Evolutionary conservation across 2,113 vertebrate species (phyloP), one percentile per base, ranked within the genome.

Genomic region (Corapipo altera): DNA sequence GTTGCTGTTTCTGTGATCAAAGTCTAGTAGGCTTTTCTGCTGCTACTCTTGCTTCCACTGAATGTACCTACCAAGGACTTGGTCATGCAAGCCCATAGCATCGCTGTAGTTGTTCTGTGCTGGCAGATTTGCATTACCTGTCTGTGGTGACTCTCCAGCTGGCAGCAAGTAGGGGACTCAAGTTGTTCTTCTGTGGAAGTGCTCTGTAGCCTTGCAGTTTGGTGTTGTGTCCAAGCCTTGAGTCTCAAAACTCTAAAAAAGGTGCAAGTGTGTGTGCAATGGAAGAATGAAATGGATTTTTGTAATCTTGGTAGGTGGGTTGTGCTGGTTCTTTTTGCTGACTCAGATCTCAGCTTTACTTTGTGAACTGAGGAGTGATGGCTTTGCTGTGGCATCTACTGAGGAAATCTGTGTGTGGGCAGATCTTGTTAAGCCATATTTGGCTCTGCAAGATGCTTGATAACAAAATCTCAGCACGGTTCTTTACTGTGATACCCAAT

Each of bases 191-290:
- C 30, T 4, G 1, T 81, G 55, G 61, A 59, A 51, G 9, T 32
- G 27, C 43, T 86, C 32, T 30, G 30, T 57, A 46, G 81, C 55
- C 30, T 54, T 66, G 27, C 0, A 1, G 35, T 70, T 69, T 39
- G 49, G 11, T 80, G 33, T 61, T 65, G 9, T 1, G 6, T 75
- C 37, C 17, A 62, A 67, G 7, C 32, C 32, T 6, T 0, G 1
- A 39, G 32, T 62, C 22, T 70, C 59, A 49, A 76, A 64, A 51
- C 37, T 8, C 15, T 62, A 23, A 27, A 32, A 70, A 51, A 85
- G 20, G 43, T 72, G 41, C 27, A 73, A 62, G 15, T 49, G 23
- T 75, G 43, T 37, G 9, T 43, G 41, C 37, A 30, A 0, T 65
- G 30, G 21, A 35, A 89, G 73, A 78, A 35, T 64, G 32, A 77